Conservation (phyloP, 1,140 invertebrate species). For the Acromyrmex charruanus region DNA sequence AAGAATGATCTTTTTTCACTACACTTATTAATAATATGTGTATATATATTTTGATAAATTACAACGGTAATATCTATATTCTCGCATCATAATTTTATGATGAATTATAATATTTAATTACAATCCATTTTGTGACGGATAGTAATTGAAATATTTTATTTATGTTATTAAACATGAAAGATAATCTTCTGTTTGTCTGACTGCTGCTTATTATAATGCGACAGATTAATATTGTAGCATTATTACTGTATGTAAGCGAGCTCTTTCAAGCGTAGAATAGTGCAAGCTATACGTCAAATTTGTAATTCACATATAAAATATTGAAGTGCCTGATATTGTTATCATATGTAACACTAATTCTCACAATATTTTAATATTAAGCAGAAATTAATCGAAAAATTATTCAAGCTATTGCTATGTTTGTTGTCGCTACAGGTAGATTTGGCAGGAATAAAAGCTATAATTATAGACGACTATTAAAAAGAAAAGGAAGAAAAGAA, state of each 20-base stretch:
- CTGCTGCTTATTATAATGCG: neutral
- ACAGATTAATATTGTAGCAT: conserved; percentile 17
- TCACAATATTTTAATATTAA: conserved; percentile 19
- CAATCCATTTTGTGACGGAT: neutral
- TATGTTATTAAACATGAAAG: conserved; percentile 1
- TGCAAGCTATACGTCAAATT: conserved; percentile 4
- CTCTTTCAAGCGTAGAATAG: neutral
- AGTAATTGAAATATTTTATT: neutral
- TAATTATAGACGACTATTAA: neutral
- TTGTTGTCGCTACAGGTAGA: neutral
- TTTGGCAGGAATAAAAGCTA: neutral
- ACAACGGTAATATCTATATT: neutral
- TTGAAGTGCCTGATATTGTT: conserved; percentile 7
- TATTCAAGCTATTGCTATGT: neutral
- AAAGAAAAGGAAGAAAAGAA: conserved; percentile 12
- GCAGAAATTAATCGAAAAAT: conserved; percentile 16
- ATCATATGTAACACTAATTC: neutral
- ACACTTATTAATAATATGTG: neutral
- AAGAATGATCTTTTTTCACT: neutral
- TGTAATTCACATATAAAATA: conserved; percentile 3
- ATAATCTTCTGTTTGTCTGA: neutral
- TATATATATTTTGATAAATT: conserved; percentile 22
- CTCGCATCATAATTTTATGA: conserved; percentile 25
- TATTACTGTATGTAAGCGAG: conserved; percentile 1
- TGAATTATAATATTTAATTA: conserved; percentile 21